phyloP scores from a whole-genome alignment of 1,140 invertebrate genomes.

The Drosophila nannoptera region DNA sequence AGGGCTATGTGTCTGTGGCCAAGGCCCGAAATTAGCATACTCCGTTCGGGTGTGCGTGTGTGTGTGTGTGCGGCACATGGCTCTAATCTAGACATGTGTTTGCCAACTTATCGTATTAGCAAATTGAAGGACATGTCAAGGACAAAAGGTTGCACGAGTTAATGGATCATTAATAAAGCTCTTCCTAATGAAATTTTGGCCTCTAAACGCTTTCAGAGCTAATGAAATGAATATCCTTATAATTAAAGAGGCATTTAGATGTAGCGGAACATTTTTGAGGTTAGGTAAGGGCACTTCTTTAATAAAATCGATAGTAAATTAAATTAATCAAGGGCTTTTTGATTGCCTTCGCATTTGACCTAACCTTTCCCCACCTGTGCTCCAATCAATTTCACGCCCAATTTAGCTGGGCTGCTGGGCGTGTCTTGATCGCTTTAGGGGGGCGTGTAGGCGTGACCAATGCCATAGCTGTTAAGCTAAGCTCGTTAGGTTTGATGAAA shows the following conservation, averaged over 20 bases:
- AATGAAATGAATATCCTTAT: not conserved
- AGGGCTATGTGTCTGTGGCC: not conserved
- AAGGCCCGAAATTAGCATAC: conserved; percentile 34
- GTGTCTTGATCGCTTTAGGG: no score
- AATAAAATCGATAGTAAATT: no score
- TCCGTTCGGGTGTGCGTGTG: not conserved
- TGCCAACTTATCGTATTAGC: conserved; percentile 15
- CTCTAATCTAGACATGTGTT: conserved; percentile 17
- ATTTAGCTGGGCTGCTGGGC: conserved; percentile 10
- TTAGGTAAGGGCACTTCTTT: not conserved
- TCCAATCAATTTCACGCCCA: conserved; percentile 39
- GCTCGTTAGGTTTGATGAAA: conserved; percentile 47
- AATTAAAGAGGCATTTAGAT: not conserved
- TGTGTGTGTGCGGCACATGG: conserved; percentile 13
- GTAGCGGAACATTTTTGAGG: no score
- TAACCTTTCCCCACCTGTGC: conserved; percentile 9
- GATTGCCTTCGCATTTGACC: not conserved
- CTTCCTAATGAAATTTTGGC: not conserved
- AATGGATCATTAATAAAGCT: conserved; percentile 15
- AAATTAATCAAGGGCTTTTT: no score
- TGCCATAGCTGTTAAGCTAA: conserved; percentile 12
- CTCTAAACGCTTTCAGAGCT: not conserved
- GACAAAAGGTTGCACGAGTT: conserved; percentile 3
- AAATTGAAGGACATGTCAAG: conserved; percentile 27
- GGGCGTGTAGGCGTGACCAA: conserved; percentile 19